Percentiles rank a stretch among this genome's conserved stretches.
Evolutionary conservation across 1,140 invertebrate species (phyloP).

Genomic region (Pantala flavescens): DNA sequence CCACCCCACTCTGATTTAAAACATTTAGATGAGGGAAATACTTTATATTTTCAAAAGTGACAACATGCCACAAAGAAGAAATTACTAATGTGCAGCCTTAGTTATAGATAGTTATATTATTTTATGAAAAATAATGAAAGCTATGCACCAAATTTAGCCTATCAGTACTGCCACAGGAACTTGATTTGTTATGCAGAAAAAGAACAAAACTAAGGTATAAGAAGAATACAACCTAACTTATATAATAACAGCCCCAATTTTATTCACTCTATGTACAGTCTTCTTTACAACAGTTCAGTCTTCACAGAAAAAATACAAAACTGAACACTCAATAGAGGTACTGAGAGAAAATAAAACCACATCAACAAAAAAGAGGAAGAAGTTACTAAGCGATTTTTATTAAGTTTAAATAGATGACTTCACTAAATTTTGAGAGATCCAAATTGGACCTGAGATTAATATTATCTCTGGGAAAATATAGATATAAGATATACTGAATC

Average conservation of each 20-base stretch:
- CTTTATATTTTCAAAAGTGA: background rate
- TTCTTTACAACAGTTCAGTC: slow-evolving; percentile 2
- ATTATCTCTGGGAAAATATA: background rate
- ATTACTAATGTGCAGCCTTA: background rate
- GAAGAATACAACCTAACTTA: background rate
- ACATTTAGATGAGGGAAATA: background rate
- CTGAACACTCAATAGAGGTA: background rate
- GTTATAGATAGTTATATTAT: background rate
- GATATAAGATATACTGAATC: background rate
- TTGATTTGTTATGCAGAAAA: background rate
- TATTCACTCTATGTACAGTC: background rate
- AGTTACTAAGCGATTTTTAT: background rate
- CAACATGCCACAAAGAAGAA: background rate
- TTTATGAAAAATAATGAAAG: background rate
- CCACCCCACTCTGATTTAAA: too few species aligned
- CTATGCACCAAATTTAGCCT: background rate
- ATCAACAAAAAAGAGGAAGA: background rate
- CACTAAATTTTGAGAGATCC: background rate
- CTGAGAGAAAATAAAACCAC: background rate
- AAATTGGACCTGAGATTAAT: background rate
- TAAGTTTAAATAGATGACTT: background rate
- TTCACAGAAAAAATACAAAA: background rate
- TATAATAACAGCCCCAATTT: background rate
- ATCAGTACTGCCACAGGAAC: background rate
- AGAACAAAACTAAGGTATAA: background rate